Evolutionary conservation across 2,113 vertebrate species (phyloP).

Genomic region (Syngnathoides biaculeatus): DNA sequence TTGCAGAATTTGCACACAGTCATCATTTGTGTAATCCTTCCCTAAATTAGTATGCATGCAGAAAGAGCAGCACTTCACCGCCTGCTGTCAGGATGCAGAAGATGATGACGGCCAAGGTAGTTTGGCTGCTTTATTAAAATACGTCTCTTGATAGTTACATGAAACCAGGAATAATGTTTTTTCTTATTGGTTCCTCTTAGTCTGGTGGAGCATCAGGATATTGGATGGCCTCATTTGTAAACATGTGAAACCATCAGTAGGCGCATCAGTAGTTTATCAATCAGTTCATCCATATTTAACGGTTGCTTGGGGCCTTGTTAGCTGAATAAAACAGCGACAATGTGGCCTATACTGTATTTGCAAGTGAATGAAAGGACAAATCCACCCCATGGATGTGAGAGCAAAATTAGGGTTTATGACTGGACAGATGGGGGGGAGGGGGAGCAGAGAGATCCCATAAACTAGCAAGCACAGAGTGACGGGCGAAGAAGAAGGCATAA

Average conservation of each 20-base stretch:
- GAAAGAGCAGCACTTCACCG: background rate
- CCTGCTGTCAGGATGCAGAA: constrained; percentile 12
- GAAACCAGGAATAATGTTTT: constrained; percentile 6
- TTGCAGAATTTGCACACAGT: constrained; percentile 3
- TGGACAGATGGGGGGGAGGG: background rate
- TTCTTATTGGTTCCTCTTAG: constrained; percentile 13
- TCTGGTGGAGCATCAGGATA: constrained; percentile 20
- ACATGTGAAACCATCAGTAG: constrained; percentile 8
- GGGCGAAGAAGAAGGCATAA: constrained; percentile 19
- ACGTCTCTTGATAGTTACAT: background rate
- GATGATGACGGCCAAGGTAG: constrained; percentile 8
- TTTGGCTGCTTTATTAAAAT: constrained; percentile 16
- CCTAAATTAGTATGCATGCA: constrained; percentile 23
- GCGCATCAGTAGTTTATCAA: constrained; percentile 5
- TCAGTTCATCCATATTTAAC: constrained; percentile 23
- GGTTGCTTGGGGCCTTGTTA: background rate
- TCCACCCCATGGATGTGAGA: too few relatives aligned
- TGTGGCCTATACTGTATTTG: background rate
- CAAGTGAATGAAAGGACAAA: background rate
- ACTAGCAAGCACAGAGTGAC: constrained; percentile 25
- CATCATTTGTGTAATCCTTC: constrained; percentile 7
- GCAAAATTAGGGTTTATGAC: background rate
- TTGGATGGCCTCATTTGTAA: constrained; percentile 12
- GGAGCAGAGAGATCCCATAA: background rate
- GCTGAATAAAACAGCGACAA: background rate